Evolutionary conservation across 1,140 invertebrate genomes (phyloP), one percentile per base, ranked within the genome.

Genomic region (Zaprionus ghesquierei): DNA sequence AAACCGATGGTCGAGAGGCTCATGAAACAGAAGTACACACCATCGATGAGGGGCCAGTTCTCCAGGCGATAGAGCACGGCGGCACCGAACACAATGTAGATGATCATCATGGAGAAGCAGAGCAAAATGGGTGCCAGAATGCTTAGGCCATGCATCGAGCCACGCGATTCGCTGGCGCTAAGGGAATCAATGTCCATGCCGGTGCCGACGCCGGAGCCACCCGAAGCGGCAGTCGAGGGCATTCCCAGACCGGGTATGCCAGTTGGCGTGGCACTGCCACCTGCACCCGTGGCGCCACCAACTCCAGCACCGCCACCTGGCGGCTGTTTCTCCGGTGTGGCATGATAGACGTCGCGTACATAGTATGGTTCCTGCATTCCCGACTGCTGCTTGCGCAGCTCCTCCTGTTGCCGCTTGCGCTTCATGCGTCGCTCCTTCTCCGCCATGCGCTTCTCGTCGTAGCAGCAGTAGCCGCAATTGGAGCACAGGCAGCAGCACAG

Each of bases 21-120:
- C 94, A 98, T 97, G 92, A 98, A 98, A 92, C 97, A 98, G 91
- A 98, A 98, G 91, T 98, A 98, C 77, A 97, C 95, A n/a, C 97
- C 97, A 90, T 98, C 97, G 44, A 98, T 93, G 49, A 97, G 95
- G 63, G 95, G 95, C 97, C 97, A 98, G 66, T 95, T 95, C 92
- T 98, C 97, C 74, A 98, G 93, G 78, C 96, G 95, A 81, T 96
- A 95, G 29, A 99, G 95, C 9, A 98, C 94, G 35, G 98, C 95
- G 1, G 98, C 97, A 1, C 98, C 98, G 18, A 96, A 94, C 60
- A 96, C 94, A 44, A 98, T 97, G 82, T 98, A 98, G 70, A 95
- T 95, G 58, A 97, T 94, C 94, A 98, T 96, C 73, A 96, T 95
- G 6, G 94, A 94, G 5, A 97, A 93, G 87, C 96, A 97, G 23